Percentiles rank a stretch among this genome's conserved stretches.
phyloP scores from a whole-genome alignment of 2,113 vertebrate species.

The Oreochromis niloticus region DNA sequence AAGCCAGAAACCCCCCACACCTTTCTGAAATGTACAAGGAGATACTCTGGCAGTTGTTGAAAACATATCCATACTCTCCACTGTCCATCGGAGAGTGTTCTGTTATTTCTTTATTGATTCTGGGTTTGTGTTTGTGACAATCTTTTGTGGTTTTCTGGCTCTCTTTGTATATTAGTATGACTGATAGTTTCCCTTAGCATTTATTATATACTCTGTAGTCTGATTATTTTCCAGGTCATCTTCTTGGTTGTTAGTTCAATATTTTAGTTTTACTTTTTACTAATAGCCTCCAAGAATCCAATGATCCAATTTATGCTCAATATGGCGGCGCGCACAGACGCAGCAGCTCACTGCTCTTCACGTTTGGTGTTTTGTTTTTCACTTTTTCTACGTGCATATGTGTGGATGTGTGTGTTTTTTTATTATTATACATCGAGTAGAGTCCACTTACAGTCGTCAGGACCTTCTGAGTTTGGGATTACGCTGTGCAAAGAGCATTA shows the following conservation, averaged over 20 bases:
- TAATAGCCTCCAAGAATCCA: neutral
- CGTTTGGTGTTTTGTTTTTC: too few relatives aligned
- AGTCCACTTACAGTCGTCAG: too few relatives aligned
- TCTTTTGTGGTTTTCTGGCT: neutral
- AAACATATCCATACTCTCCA: neutral
- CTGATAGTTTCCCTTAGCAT: neutral
- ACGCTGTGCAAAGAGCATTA: too few relatives aligned
- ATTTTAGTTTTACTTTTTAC: neutral
- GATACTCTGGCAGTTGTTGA: neutral
- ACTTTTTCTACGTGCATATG: too few relatives aligned
- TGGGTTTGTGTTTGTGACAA: neutral
- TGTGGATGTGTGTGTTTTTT: too few relatives aligned
- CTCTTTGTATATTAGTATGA: neutral
- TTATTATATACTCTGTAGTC: neutral
- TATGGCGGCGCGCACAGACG: too few relatives aligned
- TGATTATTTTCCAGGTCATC: neutral
- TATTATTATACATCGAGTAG: too few relatives aligned
- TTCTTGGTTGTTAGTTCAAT: neutral
- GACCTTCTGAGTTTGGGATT: too few relatives aligned
- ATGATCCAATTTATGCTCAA: too few relatives aligned
- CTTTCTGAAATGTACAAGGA: neutral
- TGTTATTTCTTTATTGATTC: neutral
- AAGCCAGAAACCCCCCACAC: neutral
- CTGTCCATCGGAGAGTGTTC: neutral
- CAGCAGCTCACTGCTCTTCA: too few relatives aligned